Evolutionary conservation across 2,888 invertebrate species (phyloP).

Genomic region (Lithophane semibrunnea): DNA sequence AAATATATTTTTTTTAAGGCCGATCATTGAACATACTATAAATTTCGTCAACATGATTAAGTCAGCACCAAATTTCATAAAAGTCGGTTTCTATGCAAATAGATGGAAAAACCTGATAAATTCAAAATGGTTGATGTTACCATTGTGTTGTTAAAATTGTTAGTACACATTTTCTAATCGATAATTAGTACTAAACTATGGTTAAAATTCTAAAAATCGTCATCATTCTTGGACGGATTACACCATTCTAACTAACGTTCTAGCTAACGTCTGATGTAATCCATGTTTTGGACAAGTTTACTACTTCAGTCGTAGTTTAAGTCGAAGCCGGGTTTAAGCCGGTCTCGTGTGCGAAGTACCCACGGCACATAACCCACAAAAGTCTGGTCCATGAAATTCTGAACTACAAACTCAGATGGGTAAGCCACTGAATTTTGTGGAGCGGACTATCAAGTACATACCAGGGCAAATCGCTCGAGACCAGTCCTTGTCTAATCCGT

Average conservation of each 20-base stretch:
- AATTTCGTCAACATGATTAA: not conserved
- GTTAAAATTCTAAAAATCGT: conserved; percentile 47
- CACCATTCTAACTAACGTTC: conserved; percentile 27
- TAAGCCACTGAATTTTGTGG: conserved; percentile 4
- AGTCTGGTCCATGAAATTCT: conserved; percentile 6
- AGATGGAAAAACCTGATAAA: conserved; percentile 27
- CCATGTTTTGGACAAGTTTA: conserved; percentile 32
- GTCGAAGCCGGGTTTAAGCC: conserved; percentile 54
- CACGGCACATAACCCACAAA: not conserved
- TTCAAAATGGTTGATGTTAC: conserved; percentile 36
- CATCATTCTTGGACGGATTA: conserved; percentile 18
- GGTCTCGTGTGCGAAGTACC: conserved; percentile 20
- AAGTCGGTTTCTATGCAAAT: conserved; percentile 48
- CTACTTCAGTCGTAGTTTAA: conserved; percentile 44
- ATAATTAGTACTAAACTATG: conserved; percentile 72
- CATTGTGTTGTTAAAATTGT: conserved; percentile 60
- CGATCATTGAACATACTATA: not conserved
- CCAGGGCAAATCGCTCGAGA: conserved; percentile 21
- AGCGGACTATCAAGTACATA: not conserved
- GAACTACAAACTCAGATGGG: not conserved
- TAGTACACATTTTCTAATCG: conserved; percentile 76
- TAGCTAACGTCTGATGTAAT: conserved; percentile 29
- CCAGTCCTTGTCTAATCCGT: conserved; percentile 50
- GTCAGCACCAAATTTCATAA: conserved; percentile 40
- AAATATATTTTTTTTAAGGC: not conserved